Evolutionary conservation across 2,113 vertebrate species (phyloP).

Genomic region (Sula dactylatra): DNA sequence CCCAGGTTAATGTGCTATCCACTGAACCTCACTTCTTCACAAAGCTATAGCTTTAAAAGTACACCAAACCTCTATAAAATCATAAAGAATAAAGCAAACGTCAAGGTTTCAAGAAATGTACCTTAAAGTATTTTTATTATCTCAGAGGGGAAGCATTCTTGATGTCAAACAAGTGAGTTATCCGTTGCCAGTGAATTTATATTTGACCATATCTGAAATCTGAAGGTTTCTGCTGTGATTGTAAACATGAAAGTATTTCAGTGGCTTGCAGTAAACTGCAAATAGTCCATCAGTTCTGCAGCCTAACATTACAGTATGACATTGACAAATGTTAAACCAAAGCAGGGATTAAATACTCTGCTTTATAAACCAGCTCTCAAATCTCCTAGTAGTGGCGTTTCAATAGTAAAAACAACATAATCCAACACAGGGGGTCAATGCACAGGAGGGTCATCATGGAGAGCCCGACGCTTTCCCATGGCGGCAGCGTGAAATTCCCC

Average conservation of each 20-base stretch:
- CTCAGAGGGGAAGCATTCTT: neutral
- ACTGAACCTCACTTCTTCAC: neutral
- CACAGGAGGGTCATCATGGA: neutral
- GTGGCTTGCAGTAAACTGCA: neutral
- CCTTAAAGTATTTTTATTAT: neutral
- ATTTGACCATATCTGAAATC: conserved; percentile 32
- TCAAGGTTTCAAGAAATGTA: neutral
- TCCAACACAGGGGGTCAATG: neutral
- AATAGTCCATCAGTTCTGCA: neutral
- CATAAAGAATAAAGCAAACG: neutral
- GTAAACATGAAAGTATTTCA: conserved; percentile 11
- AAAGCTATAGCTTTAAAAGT: neutral
- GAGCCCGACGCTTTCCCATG: neutral
- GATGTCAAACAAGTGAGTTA: neutral
- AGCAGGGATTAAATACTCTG: neutral
- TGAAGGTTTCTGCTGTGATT: neutral
- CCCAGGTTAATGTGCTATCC: neutral
- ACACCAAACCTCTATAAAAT: neutral
- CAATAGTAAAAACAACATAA: neutral
- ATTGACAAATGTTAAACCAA: neutral
- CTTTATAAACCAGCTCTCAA: neutral
- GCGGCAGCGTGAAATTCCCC: neutral
- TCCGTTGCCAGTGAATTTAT: neutral
- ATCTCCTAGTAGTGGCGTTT: neutral
- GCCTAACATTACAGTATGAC: neutral